phyloP scores from a whole-genome alignment of 2,797 vertebrate species.

The Alosa sapidissima region DNA sequence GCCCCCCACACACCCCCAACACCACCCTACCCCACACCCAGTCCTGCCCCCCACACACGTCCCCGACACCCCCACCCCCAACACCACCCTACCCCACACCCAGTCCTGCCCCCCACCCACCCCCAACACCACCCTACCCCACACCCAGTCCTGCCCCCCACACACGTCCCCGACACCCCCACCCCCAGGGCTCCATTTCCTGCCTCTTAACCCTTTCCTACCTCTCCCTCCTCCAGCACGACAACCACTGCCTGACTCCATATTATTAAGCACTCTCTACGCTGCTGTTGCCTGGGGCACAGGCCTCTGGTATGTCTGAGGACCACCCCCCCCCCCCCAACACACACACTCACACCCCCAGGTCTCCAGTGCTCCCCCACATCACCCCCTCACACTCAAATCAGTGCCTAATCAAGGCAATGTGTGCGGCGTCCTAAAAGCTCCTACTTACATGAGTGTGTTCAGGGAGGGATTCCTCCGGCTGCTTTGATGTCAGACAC shows the following conservation, averaged over 20 bases:
- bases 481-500: neutral
- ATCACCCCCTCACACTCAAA: neutral
- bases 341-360: neutral
- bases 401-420: conserved; percentile 12
- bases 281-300: neutral
- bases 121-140: neutral
- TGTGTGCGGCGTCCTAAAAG: neutral
- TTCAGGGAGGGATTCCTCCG: neutral
- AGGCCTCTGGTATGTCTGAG: conserved; percentile 8
- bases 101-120: no score
- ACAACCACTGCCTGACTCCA: neutral
- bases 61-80: neutral
- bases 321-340: neutral
- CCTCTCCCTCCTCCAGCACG: conserved; percentile 33
- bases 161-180: neutral
- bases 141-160: neutral
- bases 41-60: neutral
- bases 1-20: no score
- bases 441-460: neutral
- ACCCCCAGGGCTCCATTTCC: conserved; percentile 45
- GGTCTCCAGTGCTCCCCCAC: no score
- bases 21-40: conserved; percentile 26
- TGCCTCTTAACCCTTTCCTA: conserved; percentile 71
- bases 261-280: neutral
- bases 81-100: neutral